Evolutionary conservation across 2,888 invertebrate species (phyloP).

Genomic region (Saturnia japonica): DNA sequence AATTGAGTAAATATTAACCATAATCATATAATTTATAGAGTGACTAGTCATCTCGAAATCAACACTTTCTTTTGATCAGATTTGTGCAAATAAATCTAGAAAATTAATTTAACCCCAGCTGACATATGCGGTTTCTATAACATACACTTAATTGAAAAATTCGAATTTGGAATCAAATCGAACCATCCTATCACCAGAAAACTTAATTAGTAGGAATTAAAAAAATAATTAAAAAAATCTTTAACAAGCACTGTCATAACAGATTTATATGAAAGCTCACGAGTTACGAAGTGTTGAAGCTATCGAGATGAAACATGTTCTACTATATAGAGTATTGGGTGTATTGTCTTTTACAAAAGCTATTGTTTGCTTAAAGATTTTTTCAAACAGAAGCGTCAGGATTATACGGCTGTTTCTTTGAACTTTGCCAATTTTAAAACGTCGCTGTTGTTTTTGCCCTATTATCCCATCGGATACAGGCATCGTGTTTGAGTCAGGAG

Average conservation of each 20-base stretch:
- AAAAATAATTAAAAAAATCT: conserved; percentile 14
- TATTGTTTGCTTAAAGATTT: conserved; percentile 23
- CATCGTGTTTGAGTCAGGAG: conserved; percentile 5
- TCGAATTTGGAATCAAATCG: no score
- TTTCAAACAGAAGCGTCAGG: conserved; percentile 15
- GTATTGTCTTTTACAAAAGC: conserved; percentile 23
- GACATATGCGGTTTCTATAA: no score
- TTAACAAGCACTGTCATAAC: conserved; percentile 19
- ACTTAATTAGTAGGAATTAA: no score
- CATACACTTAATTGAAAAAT: no score
- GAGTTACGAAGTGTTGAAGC: conserved; percentile 36
- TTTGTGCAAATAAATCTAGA: no score
- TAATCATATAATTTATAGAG: no score
- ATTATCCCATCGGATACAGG: not conserved
- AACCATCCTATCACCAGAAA: no score
- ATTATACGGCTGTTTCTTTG: conserved; percentile 17
- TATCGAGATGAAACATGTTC: conserved; percentile 17
- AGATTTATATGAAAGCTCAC: conserved; percentile 55
- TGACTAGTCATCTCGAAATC: no score
- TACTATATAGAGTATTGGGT: not conserved
- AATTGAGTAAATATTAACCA: no score
- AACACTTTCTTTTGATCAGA: no score
- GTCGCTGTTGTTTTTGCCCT: conserved; percentile 18
- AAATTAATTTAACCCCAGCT: no score
- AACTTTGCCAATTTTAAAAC: conserved; percentile 18